phyloP scores from a whole-genome alignment of 2,888 invertebrate species.

The Bugulina stolonifera region DNA sequence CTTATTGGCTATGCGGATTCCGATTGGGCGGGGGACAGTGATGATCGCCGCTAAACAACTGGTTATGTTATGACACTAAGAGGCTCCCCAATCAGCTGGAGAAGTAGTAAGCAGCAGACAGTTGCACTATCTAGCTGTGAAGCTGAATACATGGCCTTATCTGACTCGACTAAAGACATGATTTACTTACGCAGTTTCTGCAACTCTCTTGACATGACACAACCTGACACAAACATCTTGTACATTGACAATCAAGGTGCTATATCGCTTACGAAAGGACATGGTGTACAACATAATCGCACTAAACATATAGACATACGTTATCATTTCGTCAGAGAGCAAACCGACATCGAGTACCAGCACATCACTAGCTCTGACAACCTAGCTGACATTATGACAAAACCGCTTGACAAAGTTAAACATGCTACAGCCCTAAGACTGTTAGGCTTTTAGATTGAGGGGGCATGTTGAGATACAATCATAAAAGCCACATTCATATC shows the following conservation, averaged over 20 bases:
- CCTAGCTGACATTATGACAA: no score
- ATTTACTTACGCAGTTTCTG: neutral
- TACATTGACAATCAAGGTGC: neutral
- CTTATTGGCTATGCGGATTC: neutral
- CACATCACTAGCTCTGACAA: no score
- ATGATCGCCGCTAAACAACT: neutral
- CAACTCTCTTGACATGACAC: neutral
- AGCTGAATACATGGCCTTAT: neutral
- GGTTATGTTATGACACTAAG: neutral
- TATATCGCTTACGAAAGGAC: neutral
- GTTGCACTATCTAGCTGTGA: neutral
- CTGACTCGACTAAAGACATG: neutral
- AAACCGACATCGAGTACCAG: no score
- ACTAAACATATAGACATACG: neutral
- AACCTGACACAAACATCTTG: neutral
- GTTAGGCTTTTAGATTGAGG: no score
- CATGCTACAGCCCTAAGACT: no score
- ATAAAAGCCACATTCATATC: no score
- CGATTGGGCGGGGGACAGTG: neutral
- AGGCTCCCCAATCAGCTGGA: neutral
- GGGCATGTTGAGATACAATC: no score
- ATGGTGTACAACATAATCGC: neutral
- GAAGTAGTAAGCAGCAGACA: neutral
- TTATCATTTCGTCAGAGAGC: no score
- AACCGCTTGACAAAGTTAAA: no score